A percentile compares a stretch with the other conserved stretches of the same genome.
Conservation (phyloP, 2,797 vertebrate genomes). For the Echiichthys vipera region DNA sequence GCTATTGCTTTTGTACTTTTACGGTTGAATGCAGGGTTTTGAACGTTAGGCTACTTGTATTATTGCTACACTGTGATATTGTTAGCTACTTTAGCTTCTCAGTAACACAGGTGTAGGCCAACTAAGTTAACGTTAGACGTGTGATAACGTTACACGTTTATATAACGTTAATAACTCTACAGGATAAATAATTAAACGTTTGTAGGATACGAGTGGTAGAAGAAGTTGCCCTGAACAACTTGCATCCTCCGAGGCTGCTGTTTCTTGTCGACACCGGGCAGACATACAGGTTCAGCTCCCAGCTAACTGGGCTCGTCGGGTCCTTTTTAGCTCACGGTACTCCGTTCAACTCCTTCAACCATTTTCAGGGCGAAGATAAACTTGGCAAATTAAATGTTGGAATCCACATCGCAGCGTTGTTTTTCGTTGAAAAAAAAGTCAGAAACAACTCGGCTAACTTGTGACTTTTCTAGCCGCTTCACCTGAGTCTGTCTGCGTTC, state of each 20-base stretch:
- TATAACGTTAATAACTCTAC: not conserved
- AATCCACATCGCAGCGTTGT: not conserved
- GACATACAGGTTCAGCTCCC: slow-evolving; percentile 20
- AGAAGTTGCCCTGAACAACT: slow-evolving; percentile 65
- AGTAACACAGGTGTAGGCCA: not conserved
- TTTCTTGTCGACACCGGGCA: slow-evolving; percentile 2
- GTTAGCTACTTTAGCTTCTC: too few species aligned
- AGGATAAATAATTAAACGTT: not conserved
- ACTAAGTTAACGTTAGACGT: not conserved
- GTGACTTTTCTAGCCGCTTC: not conserved
- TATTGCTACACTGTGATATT: not conserved
- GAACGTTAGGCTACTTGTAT: not conserved
- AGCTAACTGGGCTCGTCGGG: slow-evolving; percentile 12
- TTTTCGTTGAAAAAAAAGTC: not conserved
- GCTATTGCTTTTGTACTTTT: too few species aligned
- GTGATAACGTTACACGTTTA: not conserved
- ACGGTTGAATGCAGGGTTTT: not conserved
- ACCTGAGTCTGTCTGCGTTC: slow-evolving; percentile 38
- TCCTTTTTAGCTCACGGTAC: slow-evolving; percentile 8
- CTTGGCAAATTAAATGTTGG: not conserved
- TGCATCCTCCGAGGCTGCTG: slow-evolving; percentile 67
- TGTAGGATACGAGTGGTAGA: slow-evolving; percentile 81
- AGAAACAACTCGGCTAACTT: not conserved
- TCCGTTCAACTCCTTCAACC: slow-evolving; percentile 15
- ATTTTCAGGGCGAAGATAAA: slow-evolving; percentile 19